Conservation (phyloP, 1,140 invertebrate genomes). For the Drosophila bocqueti region DNA sequence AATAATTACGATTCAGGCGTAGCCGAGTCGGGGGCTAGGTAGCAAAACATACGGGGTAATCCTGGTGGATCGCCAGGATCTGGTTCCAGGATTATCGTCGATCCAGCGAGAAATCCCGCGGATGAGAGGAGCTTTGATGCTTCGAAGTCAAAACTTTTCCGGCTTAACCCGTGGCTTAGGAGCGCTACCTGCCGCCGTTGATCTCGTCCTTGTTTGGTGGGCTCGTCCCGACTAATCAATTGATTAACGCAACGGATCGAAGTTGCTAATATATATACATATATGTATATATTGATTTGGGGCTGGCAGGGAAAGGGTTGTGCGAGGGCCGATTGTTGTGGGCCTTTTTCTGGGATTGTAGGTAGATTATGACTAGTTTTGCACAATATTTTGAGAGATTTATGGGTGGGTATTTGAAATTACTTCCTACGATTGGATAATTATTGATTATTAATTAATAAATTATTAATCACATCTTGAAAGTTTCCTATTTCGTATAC, state of each 20-base stretch:
- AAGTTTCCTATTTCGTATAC: background rate
- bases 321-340: constrained; percentile 11
- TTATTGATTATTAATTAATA: background rate
- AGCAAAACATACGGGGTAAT: constrained; percentile 42
- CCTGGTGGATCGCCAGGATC: constrained; percentile 8
- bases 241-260: constrained; percentile 42
- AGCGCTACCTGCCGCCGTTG: constrained; percentile 34
- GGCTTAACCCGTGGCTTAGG: constrained; percentile 43
- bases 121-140: constrained; percentile 52
- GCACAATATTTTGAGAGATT: constrained; percentile 37
- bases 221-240: constrained; percentile 51
- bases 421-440: background rate
- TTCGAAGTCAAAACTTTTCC: constrained; percentile 51
- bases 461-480: background rate
- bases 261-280: background rate
- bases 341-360: constrained; percentile 8
- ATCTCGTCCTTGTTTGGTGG: constrained; percentile 50
- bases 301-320: constrained; percentile 11
- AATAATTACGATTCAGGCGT: constrained; percentile 55
- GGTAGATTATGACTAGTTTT: constrained; percentile 27
- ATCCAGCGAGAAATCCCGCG: constrained; percentile 46
- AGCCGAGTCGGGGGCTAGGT: constrained; percentile 51
- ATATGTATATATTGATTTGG: constrained; percentile 2
- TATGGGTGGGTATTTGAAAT: background rate
- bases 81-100: constrained; percentile 27